Percentiles rank a stretch among this genome's conserved stretches.
Conservation (phyloP, 2,113 vertebrate genomes). For the Oreocharis arfaki region DNA sequence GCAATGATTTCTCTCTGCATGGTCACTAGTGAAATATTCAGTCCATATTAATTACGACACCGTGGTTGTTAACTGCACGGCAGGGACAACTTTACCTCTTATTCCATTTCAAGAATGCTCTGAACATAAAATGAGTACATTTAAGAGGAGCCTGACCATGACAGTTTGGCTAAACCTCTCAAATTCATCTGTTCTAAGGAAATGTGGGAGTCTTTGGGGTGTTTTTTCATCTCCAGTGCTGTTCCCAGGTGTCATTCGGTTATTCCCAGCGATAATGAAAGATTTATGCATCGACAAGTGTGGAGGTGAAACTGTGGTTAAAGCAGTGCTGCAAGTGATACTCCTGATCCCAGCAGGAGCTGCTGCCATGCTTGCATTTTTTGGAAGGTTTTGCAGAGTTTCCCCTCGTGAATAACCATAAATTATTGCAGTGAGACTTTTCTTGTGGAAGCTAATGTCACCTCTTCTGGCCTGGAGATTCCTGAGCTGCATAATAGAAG, state of each 20-base stretch:
- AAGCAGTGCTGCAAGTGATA: constrained; percentile 69
- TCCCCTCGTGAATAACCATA: constrained; percentile 58
- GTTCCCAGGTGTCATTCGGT: constrained; percentile 57
- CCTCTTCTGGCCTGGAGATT: constrained; percentile 41
- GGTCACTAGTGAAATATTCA: neutral
- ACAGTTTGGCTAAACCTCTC: neutral
- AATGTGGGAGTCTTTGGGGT: neutral
- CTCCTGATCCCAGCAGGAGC: constrained; percentile 72
- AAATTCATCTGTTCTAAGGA: constrained; percentile 7
- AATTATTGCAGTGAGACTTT: constrained; percentile 55
- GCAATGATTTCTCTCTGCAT: neutral
- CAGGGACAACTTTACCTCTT: neutral
- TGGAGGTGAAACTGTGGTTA: constrained; percentile 70
- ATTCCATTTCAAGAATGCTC: neutral
- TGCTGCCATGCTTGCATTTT: constrained; percentile 43
- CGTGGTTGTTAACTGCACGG: neutral
- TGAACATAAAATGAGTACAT: neutral
- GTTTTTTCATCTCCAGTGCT: neutral
- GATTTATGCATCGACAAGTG: constrained; percentile 75
- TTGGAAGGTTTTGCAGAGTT: constrained; percentile 28
- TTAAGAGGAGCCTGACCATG: neutral
- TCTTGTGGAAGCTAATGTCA: constrained; percentile 31
- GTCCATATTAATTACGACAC: neutral
- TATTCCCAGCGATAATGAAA: constrained; percentile 67
- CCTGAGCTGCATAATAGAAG: constrained; percentile 7